Percentiles rank a stretch among this genome's conserved stretches.
These are phyloP conservation scores for Tiaroga cobitis DNA, from an alignment of 2,797 vertebrate genomes.

Conservation along the genomic window DNA sequence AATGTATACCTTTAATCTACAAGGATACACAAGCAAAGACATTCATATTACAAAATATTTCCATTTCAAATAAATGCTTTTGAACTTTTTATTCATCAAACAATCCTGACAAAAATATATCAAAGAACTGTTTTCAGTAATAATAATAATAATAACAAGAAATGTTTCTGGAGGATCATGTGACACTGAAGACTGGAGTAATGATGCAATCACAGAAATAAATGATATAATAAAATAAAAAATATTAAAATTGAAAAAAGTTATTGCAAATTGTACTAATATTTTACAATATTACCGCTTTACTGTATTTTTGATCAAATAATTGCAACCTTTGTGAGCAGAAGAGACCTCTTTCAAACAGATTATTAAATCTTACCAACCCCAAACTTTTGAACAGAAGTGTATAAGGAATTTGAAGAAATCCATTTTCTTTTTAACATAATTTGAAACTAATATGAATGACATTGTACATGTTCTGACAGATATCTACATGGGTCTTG, in stretches of 20 bases:
- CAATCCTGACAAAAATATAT: neutral
- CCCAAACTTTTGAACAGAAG: neutral
- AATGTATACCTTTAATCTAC: neutral
- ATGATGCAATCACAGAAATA: neutral
- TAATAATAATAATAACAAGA: neutral
- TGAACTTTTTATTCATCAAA: neutral
- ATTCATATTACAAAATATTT: neutral
- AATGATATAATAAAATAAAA: neutral
- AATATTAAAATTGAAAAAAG: neutral
- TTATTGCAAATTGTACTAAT: neutral
- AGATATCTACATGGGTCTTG: slow-evolving; percentile 3
- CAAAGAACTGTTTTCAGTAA: neutral
- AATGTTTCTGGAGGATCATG: neutral
- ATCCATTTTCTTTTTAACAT: neutral
- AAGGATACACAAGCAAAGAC: neutral
- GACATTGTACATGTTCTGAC: slow-evolving; percentile 6
- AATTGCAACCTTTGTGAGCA: neutral
- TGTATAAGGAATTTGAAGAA: neutral
- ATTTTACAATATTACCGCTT: neutral
- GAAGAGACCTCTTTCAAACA: neutral
- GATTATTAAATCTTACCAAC: neutral
- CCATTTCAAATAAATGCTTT: neutral
- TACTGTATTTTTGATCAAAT: neutral
- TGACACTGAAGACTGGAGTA: neutral
- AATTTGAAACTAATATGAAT: neutral